Evolutionary conservation across 2,797 vertebrate species (phyloP).

Genomic region (Pelodytes ibericus): DNA sequence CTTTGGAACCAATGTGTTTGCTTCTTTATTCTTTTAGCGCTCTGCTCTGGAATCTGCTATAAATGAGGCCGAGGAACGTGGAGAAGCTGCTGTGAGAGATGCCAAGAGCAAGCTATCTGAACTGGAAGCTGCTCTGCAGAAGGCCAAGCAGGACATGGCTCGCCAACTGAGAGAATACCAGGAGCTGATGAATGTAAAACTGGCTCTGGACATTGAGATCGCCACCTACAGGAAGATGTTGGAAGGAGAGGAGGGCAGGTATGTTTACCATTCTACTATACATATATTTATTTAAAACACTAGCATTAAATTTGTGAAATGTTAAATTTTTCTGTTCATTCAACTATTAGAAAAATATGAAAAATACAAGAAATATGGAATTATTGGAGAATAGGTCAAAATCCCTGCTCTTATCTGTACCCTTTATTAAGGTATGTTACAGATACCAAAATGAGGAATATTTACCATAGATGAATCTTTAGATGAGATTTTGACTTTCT

Average conservation of each 20-base stretch:
- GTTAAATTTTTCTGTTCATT: no score
- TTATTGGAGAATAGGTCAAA: no score
- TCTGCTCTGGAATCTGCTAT: conserved; percentile 79
- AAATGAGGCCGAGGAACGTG: conserved; percentile 76
- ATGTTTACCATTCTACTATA: not conserved
- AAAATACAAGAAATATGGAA: no score
- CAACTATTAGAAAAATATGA: no score
- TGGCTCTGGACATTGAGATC: conserved; percentile 40
- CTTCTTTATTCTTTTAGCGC: conserved; percentile 64
- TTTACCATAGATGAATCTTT: no score
- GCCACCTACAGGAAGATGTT: conserved; percentile 82
- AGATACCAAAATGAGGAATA: no score
- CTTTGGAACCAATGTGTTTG: no score
- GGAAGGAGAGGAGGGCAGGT: conserved; percentile 72
- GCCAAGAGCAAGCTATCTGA: conserved; percentile 75
- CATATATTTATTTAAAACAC: no score
- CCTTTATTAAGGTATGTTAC: no score
- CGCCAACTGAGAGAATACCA: conserved; percentile 83
- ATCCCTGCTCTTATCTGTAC: no score
- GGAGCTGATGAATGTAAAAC: conserved; percentile 72
- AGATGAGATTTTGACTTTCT: no score
- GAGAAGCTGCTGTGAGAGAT: conserved; percentile 77
- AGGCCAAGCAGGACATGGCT: conserved; percentile 84
- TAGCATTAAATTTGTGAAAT: no score
- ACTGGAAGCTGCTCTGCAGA: conserved; percentile 78